phyloP scores from a whole-genome alignment of 1,140 invertebrate species.

The Drosophila parabipectinata region DNA sequence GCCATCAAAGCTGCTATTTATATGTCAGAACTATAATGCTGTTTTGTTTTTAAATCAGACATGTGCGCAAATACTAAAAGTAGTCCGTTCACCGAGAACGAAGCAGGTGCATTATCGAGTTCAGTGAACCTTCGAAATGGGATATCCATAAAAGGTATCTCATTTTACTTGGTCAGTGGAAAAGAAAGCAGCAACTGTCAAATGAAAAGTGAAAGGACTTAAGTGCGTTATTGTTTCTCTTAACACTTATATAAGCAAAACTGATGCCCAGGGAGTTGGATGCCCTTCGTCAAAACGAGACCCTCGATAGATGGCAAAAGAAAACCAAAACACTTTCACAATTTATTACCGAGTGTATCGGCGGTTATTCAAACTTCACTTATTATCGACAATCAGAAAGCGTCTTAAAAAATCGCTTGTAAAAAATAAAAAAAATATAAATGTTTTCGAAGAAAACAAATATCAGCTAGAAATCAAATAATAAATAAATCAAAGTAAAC shows the following conservation, averaged over 20 bases:
- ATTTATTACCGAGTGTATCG: slow-evolving; percentile 25
- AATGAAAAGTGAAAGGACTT: slow-evolving; percentile 72
- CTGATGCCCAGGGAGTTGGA: slow-evolving; percentile 13
- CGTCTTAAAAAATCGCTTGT: too few relatives aligned
- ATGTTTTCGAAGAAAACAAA: background rate
- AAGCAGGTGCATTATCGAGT: slow-evolving; percentile 18
- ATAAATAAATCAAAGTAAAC: background rate
- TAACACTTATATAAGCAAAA: slow-evolving; percentile 47
- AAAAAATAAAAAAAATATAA: too few relatives aligned
- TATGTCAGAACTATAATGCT: slow-evolving; percentile 12
- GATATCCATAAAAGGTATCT: slow-evolving; percentile 46
- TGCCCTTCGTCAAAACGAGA: slow-evolving; percentile 49
- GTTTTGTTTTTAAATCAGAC: background rate
- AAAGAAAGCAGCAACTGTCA: slow-evolving; percentile 58
- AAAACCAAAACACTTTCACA: slow-evolving; percentile 36
- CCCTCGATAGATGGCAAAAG: slow-evolving; percentile 47
- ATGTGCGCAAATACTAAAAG: slow-evolving; percentile 16
- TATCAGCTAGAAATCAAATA: background rate
- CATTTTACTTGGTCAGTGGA: slow-evolving; percentile 25
- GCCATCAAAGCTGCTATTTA: slow-evolving; percentile 7
- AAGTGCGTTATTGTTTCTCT: slow-evolving; percentile 59
- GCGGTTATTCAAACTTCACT: slow-evolving; percentile 9
- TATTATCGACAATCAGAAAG: slow-evolving; percentile 15
- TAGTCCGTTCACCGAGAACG: background rate
- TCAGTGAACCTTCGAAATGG: slow-evolving; percentile 32